Base-by-base conservation (phyloP, 2,797 vertebrate species). In the Danionella dracula region DNA sequence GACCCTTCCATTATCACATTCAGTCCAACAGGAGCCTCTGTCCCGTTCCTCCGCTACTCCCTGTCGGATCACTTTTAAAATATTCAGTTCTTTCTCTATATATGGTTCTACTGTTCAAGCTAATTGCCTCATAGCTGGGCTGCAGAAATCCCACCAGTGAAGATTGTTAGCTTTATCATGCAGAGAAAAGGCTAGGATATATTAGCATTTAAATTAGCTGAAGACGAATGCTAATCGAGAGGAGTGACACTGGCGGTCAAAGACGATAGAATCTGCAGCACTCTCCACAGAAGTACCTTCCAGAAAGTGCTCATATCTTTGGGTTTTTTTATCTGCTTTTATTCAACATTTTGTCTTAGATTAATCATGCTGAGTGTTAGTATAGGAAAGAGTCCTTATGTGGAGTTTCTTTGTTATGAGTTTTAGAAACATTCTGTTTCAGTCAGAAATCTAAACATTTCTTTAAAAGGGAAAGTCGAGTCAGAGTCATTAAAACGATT, bases 151-250 rank as follows among this genome's bases (percentile, higher is more conserved):
- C 23, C 70, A 49, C 46, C 17, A 63, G 69, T 79, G 70, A 61
- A 73, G 73, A 80, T 79, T 81, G 82, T 85, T 83, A 86, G 76
- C 79, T 74, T 78, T 82, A 77, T 76, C 23, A 11, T 2, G 29
- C 67, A 23, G 66, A 70, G 71, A 72, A 57, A 85, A 85, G 83
- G 83, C 84, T 83, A 84, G 75, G 78, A 66, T 59, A 63, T 75
- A 86, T 88, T 85, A 81, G 84, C 84, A 87, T 87, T 85, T 85
- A 84, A 81, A 86, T 84, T 73, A 84, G 78, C 37, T 71, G 62
- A 73, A 71, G 66, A 74, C 49, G 63, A 60, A 60, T 49, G 19
- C 56, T 66, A 63, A 65, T 56, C 49, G 50, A 71, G 56, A 71
- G n/a, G 38, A 57, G 54, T 59, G 62, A 71, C 60, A 58, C 46